A percentile compares a stretch with the other conserved stretches of the same genome.
phyloP scores from a whole-genome alignment of 1,140 invertebrate species.

The Tetranychus urticae region DNA sequence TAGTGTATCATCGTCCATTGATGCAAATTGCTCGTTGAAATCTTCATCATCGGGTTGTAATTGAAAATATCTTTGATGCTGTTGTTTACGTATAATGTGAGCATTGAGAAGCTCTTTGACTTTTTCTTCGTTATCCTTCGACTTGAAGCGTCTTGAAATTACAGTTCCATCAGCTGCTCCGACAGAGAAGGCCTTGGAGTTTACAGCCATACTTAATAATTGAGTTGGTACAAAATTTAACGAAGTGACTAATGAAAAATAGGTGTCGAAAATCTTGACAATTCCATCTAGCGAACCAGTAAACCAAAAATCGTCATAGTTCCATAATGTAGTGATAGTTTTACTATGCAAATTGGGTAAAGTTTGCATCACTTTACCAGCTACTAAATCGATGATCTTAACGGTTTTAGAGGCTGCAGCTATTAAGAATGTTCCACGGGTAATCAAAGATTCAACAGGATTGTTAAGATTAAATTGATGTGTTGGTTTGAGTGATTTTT shows the following conservation, averaged over 20 bases:
- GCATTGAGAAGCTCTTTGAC: background rate
- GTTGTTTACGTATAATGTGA: background rate
- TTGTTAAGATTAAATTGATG: constrained; percentile 60
- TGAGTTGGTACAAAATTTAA: constrained; percentile 7
- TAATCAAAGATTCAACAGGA: constrained; percentile 56
- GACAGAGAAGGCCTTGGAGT: constrained; percentile 6
- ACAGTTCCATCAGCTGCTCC: constrained; percentile 6
- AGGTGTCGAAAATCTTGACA: constrained; percentile 5
- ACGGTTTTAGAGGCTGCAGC: constrained; percentile 56
- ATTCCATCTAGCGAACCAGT: constrained; percentile 65
- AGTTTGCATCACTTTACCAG: constrained; percentile 51
- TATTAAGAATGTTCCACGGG: background rate
- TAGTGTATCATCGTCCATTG: background rate
- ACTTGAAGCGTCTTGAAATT: background rate
- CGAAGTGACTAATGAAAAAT: constrained; percentile 3
- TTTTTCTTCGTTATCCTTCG: background rate
- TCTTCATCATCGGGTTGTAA: background rate
- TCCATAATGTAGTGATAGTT: constrained; percentile 64
- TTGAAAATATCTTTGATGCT: background rate
- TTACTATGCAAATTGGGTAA: constrained; percentile 63
- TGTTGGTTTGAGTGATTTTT: constrained; percentile 5
- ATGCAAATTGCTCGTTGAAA: background rate
- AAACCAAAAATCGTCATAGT: constrained; percentile 50
- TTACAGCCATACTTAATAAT: constrained; percentile 2
- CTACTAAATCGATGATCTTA: constrained; percentile 73